Percentiles rank a stretch among this genome's conserved stretches.
These are phyloP conservation scores for Cololabis saira DNA, from an alignment of 2,113 vertebrate species.

Conservation along the genomic window DNA sequence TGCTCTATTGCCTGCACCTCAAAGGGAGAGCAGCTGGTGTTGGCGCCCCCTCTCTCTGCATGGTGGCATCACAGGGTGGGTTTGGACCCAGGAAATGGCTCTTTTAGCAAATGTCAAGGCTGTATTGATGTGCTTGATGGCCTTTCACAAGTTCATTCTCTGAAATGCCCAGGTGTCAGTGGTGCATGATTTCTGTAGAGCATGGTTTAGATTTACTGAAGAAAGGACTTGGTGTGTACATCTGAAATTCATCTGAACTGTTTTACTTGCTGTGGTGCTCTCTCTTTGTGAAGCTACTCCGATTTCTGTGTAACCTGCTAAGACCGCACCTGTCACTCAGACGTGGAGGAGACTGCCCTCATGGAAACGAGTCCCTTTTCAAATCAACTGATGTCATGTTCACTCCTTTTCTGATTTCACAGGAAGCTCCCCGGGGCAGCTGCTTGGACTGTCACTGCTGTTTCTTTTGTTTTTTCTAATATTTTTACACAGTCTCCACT, in stretches of 20 bases:
- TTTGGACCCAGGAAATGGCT: constrained; percentile 54
- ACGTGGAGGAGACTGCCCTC: constrained; percentile 33
- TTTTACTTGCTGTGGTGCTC: constrained; percentile 41
- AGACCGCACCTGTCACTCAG: constrained; percentile 51
- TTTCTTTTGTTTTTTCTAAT: background rate
- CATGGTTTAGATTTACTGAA: constrained; percentile 65
- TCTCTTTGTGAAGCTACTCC: constrained; percentile 48
- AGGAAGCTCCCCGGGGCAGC: constrained; percentile 53
- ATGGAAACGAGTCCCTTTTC: constrained; percentile 49
- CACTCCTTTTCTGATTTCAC: constrained; percentile 65
- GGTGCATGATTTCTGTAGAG: constrained; percentile 75
- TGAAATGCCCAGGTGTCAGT: constrained; percentile 64
- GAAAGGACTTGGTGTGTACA: constrained; percentile 32
- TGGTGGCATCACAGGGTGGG: constrained; percentile 73
- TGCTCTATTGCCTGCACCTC: constrained; percentile 75
- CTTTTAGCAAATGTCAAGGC: constrained; percentile 59
- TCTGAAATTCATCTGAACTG: constrained; percentile 26
- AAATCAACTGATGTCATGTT: constrained; percentile 63
- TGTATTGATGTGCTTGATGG: constrained; percentile 71
- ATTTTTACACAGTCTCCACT: constrained; percentile 17
- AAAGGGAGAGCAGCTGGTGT: constrained; percentile 68
- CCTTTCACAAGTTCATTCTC: constrained; percentile 68
- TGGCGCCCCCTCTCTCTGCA: constrained; percentile 73
- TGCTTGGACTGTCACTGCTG: constrained; percentile 19
- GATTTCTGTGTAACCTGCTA: constrained; percentile 33